Conservation (phyloP, 2,797 vertebrate genomes). For the Gouania willdenowi region DNA sequence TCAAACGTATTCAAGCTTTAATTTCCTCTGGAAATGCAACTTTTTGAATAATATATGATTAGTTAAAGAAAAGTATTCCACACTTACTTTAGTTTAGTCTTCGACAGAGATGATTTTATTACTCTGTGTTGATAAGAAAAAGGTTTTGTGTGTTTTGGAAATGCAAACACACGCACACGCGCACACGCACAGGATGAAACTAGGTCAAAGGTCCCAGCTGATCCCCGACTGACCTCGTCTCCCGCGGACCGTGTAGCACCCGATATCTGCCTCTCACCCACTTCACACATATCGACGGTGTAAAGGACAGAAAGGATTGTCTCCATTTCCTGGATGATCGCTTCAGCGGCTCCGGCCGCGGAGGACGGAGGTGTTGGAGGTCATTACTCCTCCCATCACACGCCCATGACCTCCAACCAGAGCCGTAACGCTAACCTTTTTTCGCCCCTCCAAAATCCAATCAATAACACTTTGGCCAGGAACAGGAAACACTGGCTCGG, state of each 20-base stretch:
- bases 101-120: too few relatives aligned
- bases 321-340: constrained; percentile 76
- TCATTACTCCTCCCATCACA: constrained; percentile 55
- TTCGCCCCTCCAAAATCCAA: constrained; percentile 65
- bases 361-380: constrained; percentile 39
- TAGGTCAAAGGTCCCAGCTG: too few relatives aligned
- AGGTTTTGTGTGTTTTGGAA: too few relatives aligned
- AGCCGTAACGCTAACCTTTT: constrained; percentile 69
- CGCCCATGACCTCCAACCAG: constrained; percentile 56
- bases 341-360: constrained; percentile 37
- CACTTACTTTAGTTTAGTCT: too few relatives aligned
- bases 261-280: constrained; percentile 54
- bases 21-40: too few relatives aligned
- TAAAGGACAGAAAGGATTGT: constrained; percentile 63
- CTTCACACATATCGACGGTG: constrained; percentile 58
- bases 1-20: too few relatives aligned
- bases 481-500: constrained; percentile 59
- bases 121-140: too few relatives aligned
- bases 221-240: too few relatives aligned
- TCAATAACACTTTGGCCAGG: constrained; percentile 74
- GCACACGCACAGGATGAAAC: too few relatives aligned
- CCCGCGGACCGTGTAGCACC: constrained; percentile 39
- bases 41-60: too few relatives aligned
- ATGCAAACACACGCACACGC: too few relatives aligned
- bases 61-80: too few relatives aligned